Evolutionary conservation across 2,888 invertebrate species (phyloP), one percentile per base, ranked within the genome.

Genomic region (Argyresthia albistria): DNA sequence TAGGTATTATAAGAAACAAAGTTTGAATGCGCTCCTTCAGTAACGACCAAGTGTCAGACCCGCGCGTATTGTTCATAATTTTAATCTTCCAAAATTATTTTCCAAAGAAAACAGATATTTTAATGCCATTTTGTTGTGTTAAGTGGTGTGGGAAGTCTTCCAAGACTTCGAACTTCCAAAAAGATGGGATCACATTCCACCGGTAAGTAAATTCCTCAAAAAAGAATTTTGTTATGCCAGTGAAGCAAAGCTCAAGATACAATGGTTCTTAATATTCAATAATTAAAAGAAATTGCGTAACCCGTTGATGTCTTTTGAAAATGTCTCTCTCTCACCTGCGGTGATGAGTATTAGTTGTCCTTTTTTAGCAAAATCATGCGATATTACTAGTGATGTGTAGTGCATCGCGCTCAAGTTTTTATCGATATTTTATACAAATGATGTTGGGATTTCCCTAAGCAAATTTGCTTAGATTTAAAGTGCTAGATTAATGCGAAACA

Each of bases 121-220:
- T 39, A 39, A 39, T 39, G 39, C 43, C 43, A 12, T 43, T 43
- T 43, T 43, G 43, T 43, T 8, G 43, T 43, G 43, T 43, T n/a
- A 43, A 43, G 43, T 43, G 43, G 43, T 43, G 43, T 43, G 43
- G 43, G 43, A 43, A 43, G 43, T 43, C 43, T 43, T 43, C 43
- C 12, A 43, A 43, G 43, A 43, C 43, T 43, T 43, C 43, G 8
- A 43, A 43, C 43, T 43, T 43, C 46, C 25, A 46, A 46, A 46
- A 46, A 46, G 46, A 35, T 46, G 16, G 46, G 25, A 35, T 46
- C 14, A 45, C 15, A 9, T 45, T 15, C 45, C 45, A 45, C 45
- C 45, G 45, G 39, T 39, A 39, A 39, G 39, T 39, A n/a, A 39
- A 39, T 4, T 39, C 39, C 9, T 39, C 9, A 39, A 39, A 25